Evolutionary conservation across 1,140 invertebrate species (phyloP).

Genomic region (Nephotettix cincticeps): DNA sequence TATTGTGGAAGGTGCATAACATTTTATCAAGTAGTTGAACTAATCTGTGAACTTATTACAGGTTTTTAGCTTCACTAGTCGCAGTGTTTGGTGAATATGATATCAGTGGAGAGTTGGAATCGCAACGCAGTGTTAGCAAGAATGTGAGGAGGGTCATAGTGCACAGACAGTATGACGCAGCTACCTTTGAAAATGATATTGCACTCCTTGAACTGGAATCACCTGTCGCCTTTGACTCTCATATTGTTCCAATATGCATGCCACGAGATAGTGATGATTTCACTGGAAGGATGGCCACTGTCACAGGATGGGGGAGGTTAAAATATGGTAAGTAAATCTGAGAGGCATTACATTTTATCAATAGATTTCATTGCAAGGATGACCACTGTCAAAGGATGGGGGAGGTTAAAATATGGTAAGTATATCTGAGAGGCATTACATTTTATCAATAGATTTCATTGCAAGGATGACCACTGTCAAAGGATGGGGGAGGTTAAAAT

Average conservation of each 20-base stretch:
- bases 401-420: too few species aligned
- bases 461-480: too few species aligned
- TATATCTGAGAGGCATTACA: too few species aligned
- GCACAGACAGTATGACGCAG: slow-evolving; percentile 83
- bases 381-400: too few species aligned
- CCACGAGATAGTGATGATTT: slow-evolving; percentile 79
- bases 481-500: too few species aligned
- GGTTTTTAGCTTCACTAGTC: slow-evolving; percentile 84
- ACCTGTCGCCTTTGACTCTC: slow-evolving; percentile 78
- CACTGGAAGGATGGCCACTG: slow-evolving; percentile 78
- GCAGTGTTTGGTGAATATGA: slow-evolving; percentile 91
- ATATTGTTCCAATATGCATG: slow-evolving; percentile 92
- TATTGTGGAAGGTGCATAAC: too few species aligned
- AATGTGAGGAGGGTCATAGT: slow-evolving; percentile 87
- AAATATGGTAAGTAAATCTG: slow-evolving; percentile 60
- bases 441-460: too few species aligned
- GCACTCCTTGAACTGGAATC: slow-evolving; percentile 82
- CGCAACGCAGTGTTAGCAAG: slow-evolving; percentile 70
- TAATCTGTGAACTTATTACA: slow-evolving; percentile 45
- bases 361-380: too few species aligned
- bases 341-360: too few species aligned
- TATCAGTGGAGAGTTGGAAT: slow-evolving; percentile 79
- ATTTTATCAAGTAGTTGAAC: too few species aligned
- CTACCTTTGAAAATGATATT: slow-evolving; percentile 89
- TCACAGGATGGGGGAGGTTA: slow-evolving; percentile 73